Base-by-base conservation (phyloP, 2,888 invertebrate genomes). In the Tortricodes alternella region DNA sequence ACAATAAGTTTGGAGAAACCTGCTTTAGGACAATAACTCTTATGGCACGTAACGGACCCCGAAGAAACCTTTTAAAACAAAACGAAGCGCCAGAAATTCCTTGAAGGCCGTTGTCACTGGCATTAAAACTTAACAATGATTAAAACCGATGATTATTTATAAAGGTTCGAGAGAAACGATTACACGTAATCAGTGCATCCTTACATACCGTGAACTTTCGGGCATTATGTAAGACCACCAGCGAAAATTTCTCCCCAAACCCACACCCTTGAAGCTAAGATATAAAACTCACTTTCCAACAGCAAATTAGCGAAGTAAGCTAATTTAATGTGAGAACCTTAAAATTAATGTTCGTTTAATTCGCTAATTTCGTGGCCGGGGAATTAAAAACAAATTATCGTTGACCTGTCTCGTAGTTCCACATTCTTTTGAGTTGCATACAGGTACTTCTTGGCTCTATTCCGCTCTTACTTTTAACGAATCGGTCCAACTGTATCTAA, bases 291-390 rank as follows among this genome's bases (percentile, higher is more conserved):
- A 1, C 7, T 29, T 32, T 19, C 3, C 15, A 23, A 19, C 15
- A n/a, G n/a, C n/a, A n/a, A n/a, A n/a, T n/a, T n/a, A n/a, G n/a
- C n/a, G n/a, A n/a, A n/a, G n/a, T n/a, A n/a, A n/a, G n/a, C n/a
- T n/a, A n/a, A 56, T 64, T 65, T 70, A 67, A 66, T 65, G 62
- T 62, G 67, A 66, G 68, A 75, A 74, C 71, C 58, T 74, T 76
- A 74, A 76, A 80, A 82, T 76, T 79, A 78, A 81, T 79, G 82
- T 69, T 73, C 76, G 71, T 75, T 78, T 81, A 80, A 80, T 80
- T 79, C 75, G 70, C 75, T 75, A 78, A 76, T 80, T 79, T 73
- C 68, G 41, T 23, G 6, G 19, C 48, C 44, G 46, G 52, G 18
- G 73, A 79, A 82, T 82, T 82, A 80, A 77, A 82, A 77, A 67